Evolutionary conservation across 2,888 invertebrate genomes (phyloP).

Genomic region (Polymixis lichenea): DNA sequence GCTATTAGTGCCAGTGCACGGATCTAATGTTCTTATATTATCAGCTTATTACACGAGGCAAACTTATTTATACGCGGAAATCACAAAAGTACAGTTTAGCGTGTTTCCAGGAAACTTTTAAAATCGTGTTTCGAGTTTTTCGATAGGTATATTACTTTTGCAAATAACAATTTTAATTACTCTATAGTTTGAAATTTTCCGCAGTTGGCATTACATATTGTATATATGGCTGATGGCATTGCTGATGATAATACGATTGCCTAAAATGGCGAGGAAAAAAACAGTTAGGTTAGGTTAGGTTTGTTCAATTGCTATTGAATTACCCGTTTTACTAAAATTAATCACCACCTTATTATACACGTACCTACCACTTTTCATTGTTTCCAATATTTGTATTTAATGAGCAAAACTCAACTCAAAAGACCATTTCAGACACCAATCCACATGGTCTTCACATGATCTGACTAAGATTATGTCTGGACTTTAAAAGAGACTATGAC

Average conservation of each 20-base stretch:
- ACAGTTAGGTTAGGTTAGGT: background rate
- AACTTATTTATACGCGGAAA: constrained; percentile 38
- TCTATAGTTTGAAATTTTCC: background rate
- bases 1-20: constrained; percentile 55
- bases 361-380: background rate
- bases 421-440: no score
- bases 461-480: no score
- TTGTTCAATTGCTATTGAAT: background rate
- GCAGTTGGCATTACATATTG: background rate
- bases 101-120: constrained; percentile 5
- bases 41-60: constrained; percentile 36
- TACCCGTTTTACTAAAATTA: background rate
- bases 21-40: constrained; percentile 48
- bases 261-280: background rate
- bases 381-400: background rate
- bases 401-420: no score
- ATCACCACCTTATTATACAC: background rate
- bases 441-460: no score
- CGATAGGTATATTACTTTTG: no score
- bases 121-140: background rate
- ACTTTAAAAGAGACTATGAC: no score
- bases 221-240: no score
- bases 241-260: background rate
- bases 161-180: background rate
- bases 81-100: constrained; percentile 8